These are phyloP conservation scores for Troilus luridus DNA, from an alignment of 2,888 invertebrate genomes.

Conservation along the genomic window DNA sequence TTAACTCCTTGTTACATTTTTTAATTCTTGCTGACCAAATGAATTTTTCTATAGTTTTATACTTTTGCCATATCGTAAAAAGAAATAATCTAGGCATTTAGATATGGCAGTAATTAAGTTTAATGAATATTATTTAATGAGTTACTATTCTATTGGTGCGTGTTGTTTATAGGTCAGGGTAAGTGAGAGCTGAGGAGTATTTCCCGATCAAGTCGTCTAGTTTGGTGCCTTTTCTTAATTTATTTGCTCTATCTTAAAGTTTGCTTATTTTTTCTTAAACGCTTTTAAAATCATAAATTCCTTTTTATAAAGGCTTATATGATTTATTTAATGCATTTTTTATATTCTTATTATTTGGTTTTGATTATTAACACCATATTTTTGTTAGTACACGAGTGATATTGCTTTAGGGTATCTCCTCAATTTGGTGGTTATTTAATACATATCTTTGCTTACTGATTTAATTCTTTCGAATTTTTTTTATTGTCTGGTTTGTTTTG, in stretches of 20 bases:
- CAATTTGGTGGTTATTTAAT: conserved; percentile 54
- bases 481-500: conserved; percentile 55
- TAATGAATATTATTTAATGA: conserved; percentile 37
- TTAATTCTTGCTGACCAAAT: neutral
- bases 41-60: neutral
- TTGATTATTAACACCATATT: conserved; percentile 14
- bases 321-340: conserved; percentile 30
- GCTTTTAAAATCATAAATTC: conserved; percentile 22
- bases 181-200: conserved; percentile 64
- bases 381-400: conserved; percentile 33
- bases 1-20: neutral
- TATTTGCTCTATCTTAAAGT: conserved; percentile 54
- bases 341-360: neutral
- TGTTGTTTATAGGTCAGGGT: conserved; percentile 66
- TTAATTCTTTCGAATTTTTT: conserved; percentile 46
- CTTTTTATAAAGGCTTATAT: conserved; percentile 50
- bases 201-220: conserved; percentile 55
- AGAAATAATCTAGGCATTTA: neutral
- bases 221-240: conserved; percentile 61
- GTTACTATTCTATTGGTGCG: conserved; percentile 55
- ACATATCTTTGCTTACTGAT: conserved; percentile 58
- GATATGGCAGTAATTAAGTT: neutral
- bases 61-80: neutral
- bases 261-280: conserved; percentile 39
- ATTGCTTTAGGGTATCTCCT: conserved; percentile 44